Percentiles rank a stretch among this genome's conserved stretches.
These are phyloP conservation scores for Apis laboriosa DNA, from an alignment of 1,140 invertebrate genomes.

Conservation along the genomic window DNA sequence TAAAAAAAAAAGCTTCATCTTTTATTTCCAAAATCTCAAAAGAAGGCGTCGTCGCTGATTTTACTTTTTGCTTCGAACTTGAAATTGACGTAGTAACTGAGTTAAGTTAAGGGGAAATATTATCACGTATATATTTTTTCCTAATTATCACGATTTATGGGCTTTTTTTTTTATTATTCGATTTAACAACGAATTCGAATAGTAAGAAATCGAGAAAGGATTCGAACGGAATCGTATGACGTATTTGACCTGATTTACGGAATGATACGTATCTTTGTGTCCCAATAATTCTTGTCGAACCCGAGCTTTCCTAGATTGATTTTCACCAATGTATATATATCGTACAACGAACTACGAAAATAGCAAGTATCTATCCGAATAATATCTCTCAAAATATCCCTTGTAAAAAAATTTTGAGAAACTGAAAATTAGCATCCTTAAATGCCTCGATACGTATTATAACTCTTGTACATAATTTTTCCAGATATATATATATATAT, in stretches of 20 bases:
- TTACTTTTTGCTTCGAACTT: neutral
- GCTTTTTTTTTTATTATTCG: neutral
- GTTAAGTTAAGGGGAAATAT: neutral
- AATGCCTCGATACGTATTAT: no score
- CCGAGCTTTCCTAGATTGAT: neutral
- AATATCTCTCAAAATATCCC: neutral
- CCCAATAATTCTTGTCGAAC: slow-evolving; percentile 1
- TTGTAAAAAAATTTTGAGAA: neutral
- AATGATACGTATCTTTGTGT: neutral
- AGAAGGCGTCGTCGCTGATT: neutral
- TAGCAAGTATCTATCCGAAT: neutral
- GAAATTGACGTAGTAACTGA: neutral
- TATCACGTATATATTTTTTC: neutral
- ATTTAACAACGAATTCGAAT: neutral
- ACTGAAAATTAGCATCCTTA: no score
- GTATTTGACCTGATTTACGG: slow-evolving; percentile 11
- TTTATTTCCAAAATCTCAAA: neutral
- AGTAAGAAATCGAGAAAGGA: neutral
- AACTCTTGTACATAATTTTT: no score
- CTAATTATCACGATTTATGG: neutral
- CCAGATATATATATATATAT: no score
- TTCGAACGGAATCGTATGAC: neutral
- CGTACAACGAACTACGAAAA: neutral
- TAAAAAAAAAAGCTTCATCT: neutral
- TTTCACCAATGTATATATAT: neutral